Percentiles rank a stretch among this genome's conserved stretches.
phyloP scores from a whole-genome alignment of 1,140 invertebrate genomes.

The Drosophila insularis region DNA sequence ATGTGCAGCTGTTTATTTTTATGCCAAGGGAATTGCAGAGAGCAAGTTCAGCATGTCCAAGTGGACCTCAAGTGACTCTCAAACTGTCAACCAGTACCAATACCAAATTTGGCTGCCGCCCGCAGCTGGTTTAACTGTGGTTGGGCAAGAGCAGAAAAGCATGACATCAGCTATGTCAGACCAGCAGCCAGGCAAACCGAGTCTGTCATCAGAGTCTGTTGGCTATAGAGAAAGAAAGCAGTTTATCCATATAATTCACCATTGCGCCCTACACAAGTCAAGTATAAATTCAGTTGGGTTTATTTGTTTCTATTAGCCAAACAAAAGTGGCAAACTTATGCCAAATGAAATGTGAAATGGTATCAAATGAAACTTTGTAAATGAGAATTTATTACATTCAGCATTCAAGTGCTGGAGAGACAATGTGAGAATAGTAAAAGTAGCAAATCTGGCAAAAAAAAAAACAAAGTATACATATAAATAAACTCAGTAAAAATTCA shows the following conservation, averaged over 20 bases:
- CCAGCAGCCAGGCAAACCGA: not conserved
- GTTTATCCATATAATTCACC: constrained; percentile 29
- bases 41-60: constrained; percentile 9
- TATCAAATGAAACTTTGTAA: not conserved
- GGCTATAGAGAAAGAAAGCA: constrained; percentile 36
- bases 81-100: constrained; percentile 20
- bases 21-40: constrained; percentile 30
- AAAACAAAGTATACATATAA: not conserved
- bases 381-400: not conserved
- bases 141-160: constrained; percentile 23
- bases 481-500: too few relatives aligned
- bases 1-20: constrained; percentile 36
- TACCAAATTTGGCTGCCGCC: constrained; percentile 38
- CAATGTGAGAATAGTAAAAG: not conserved
- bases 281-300: not conserved
- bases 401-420: not conserved
- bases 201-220: constrained; percentile 7
- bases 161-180: constrained; percentile 47
- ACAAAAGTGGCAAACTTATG: constrained; percentile 1
- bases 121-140: constrained; percentile 8
- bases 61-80: constrained; percentile 9
- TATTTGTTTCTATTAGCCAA: constrained; percentile 8
- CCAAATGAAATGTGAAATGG: not conserved
- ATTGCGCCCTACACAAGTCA: constrained; percentile 15
- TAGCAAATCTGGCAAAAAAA: not conserved